Evolutionary conservation across 2,888 invertebrate species (phyloP), one percentile per base, ranked within the genome.

Genomic region (Dryobotodes eremita): DNA sequence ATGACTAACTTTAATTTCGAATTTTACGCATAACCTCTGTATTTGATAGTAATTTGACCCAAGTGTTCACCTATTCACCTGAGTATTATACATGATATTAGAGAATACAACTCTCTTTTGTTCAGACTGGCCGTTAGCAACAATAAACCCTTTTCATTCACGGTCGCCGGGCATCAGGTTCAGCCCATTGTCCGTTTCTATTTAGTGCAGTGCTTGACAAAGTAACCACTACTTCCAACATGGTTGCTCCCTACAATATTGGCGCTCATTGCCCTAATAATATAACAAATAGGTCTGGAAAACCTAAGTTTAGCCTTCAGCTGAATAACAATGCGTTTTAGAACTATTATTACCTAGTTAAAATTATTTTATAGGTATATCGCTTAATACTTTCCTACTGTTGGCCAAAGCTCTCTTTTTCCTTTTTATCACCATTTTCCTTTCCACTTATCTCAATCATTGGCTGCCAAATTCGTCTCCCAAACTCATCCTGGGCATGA

Each of bases 91-190:
- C 50, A 59, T 65, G 57, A 50, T 74, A 65, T 72, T 72, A 61
- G 42, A 81, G 53, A n/a, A 71, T 59, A 46, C 61, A 74, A 48
- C 62, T 62, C 50, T 50, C 83, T 76, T 82, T 82, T 85, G 69
- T 82, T 86, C 75, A 26, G 20, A 48, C 57, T 55, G 48, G 23
- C 59, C 26, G 36, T 57, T 72, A 86, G 65, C 71, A 71, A 76
- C 69, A 86, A 72, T 75, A 65, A 57, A 77, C 65, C 77, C 61
- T 82, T 82, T 69, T 72, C 46, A 69, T 82, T 86, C 77, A 86
- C 65, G 86, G 83, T 77, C 53, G 69, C 59, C 71, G 65, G 82
- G 76, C 55, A 86, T 82, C 82, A 53, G 81, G 71, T 75, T 82
- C 66, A 75, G 23, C 17, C 61, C 61, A 83, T 86, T 86, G 83